phyloP scores from a whole-genome alignment of 2,888 invertebrate species.

The Melinopterus prodromus region DNA sequence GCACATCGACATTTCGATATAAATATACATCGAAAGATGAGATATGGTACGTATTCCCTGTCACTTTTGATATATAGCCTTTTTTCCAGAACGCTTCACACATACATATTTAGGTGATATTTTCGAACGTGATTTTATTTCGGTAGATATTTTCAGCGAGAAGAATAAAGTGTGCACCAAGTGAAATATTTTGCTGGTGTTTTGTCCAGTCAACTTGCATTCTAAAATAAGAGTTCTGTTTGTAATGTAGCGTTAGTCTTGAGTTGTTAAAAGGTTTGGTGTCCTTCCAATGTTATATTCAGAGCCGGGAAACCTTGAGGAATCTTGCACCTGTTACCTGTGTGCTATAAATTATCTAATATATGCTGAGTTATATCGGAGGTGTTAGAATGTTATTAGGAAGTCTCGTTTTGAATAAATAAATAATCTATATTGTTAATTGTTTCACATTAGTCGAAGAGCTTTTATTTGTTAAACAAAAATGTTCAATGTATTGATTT shows the following conservation, averaged over 20 bases:
- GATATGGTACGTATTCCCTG: background rate
- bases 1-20: background rate
- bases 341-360: background rate
- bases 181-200: constrained; percentile 4
- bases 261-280: background rate
- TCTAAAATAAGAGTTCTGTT: background rate
- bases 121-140: background rate
- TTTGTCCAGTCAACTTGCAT: background rate
- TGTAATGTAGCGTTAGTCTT: background rate
- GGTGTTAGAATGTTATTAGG: background rate
- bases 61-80: background rate
- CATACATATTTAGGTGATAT: background rate
- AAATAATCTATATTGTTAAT: too few species aligned
- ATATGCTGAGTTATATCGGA: background rate
- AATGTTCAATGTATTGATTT: background rate
- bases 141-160: background rate
- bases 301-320: background rate
- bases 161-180: background rate
- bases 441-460: too few species aligned
- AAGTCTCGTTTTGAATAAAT: background rate
- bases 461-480: background rate
- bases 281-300: background rate
- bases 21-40: background rate
- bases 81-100: background rate
- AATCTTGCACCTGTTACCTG: background rate